Evolutionary conservation across 2,888 invertebrate species (phyloP).

Genomic region (Nomada ruficornis): DNA sequence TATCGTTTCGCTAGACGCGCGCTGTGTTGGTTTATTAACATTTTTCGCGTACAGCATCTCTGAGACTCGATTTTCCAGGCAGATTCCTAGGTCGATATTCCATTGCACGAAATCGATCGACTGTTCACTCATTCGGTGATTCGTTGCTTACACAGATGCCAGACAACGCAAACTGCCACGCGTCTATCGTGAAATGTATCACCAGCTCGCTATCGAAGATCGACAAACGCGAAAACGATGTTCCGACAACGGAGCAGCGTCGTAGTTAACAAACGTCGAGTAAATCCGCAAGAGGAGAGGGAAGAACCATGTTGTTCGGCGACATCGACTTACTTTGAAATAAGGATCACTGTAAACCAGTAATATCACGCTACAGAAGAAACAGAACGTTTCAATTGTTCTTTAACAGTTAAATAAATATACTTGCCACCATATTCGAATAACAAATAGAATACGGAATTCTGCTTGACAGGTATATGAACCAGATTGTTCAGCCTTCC

Average conservation of each 20-base stretch:
- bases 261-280: constrained; percentile 8
- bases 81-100: constrained; percentile 10
- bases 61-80: constrained; percentile 50
- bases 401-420: background rate
- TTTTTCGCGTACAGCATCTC: background rate
- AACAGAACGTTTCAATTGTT: background rate
- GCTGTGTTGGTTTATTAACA: background rate
- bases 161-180: constrained; percentile 51
- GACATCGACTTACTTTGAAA: background rate
- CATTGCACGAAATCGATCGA: background rate
- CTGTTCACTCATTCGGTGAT: constrained; percentile 21
- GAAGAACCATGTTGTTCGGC: background rate
- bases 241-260: background rate
- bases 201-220: constrained; percentile 4
- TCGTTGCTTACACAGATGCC: constrained; percentile 58
- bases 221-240: background rate
- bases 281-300: background rate
- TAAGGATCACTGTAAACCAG: background rate
- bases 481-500: background rate
- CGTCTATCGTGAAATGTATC: constrained; percentile 8
- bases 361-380: background rate
- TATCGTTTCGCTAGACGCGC: background rate
- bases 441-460: too few relatives aligned
- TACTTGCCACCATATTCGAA: background rate
- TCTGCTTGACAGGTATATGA: background rate